Evolutionary conservation across 2,888 invertebrate genomes (phyloP).

Genomic region (Erebia aethiops): DNA sequence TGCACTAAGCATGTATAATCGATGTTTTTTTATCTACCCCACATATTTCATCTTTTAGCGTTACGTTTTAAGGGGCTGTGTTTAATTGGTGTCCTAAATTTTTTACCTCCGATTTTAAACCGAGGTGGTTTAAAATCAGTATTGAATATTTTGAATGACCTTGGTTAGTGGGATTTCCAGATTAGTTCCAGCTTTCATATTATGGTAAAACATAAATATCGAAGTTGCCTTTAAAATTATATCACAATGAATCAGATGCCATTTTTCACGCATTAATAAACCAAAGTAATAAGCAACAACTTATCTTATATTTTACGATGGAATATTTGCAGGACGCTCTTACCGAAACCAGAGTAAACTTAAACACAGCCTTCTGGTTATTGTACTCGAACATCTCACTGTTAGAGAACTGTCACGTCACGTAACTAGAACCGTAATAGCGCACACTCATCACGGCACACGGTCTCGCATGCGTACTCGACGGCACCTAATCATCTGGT

Average conservation of each 20-base stretch:
- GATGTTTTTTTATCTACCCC: conserved; percentile 50
- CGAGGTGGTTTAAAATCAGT: neutral
- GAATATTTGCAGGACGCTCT: neutral
- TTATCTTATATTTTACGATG: neutral
- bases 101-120: no score
- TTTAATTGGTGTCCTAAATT: conserved; percentile 38
- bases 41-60: conserved; percentile 29
- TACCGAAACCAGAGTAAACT: conserved; percentile 3
- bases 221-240: neutral
- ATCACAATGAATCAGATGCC: neutral
- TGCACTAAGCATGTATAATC: conserved; percentile 62
- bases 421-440: conserved; percentile 27
- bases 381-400: conserved; percentile 23
- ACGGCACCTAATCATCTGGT: conserved; percentile 42
- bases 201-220: no score
- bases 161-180: neutral
- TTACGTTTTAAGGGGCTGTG: conserved; percentile 45
- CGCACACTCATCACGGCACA: conserved; percentile 26
- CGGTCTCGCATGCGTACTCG: conserved; percentile 32
- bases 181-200: neutral
- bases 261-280: neutral
- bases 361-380: conserved; percentile 29
- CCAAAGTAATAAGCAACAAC: neutral
- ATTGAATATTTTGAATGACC: neutral
- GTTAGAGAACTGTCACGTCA: conserved; percentile 31